phyloP scores from a whole-genome alignment of 2,797 vertebrate species.

The Darevskia nairensis region DNA sequence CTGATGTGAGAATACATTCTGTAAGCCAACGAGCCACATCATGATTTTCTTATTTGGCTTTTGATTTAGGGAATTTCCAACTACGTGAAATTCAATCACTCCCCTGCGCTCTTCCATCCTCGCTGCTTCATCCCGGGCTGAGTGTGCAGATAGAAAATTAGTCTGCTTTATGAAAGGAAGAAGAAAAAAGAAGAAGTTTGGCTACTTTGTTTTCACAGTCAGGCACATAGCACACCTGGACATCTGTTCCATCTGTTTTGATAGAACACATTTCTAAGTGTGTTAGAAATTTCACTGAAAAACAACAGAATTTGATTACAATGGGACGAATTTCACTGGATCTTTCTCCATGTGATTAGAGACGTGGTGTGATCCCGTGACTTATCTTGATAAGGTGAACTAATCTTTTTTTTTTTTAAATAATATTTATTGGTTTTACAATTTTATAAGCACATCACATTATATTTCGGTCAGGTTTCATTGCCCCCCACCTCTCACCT shows the following conservation, averaged over 20 bases:
- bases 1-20: constrained; percentile 98
- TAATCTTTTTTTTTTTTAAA: too few relatives aligned
- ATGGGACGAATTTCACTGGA: background rate
- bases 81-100: constrained; percentile 96
- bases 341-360: background rate
- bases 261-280: background rate
- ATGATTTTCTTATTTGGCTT: constrained; percentile 97
- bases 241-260: background rate
- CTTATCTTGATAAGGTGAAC: constrained; percentile 23
- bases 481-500: too few relatives aligned
- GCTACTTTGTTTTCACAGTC: constrained; percentile 2
- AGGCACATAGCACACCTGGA: background rate
- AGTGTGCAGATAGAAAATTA: constrained; percentile 93
- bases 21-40: constrained; percentile 98
- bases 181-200: constrained; percentile 29
- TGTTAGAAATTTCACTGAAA: background rate
- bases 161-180: constrained; percentile 79
- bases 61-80: constrained; percentile 95
- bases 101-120: constrained; percentile 94
- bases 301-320: background rate
- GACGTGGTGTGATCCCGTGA: background rate
- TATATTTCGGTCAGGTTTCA: too few relatives aligned
- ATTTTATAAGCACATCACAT: too few relatives aligned
- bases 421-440: too few relatives aligned
- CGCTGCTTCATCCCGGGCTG: constrained; percentile 93